Conservation (phyloP, 2,113 vertebrate genomes). For the Ariopsis seemanni region DNA sequence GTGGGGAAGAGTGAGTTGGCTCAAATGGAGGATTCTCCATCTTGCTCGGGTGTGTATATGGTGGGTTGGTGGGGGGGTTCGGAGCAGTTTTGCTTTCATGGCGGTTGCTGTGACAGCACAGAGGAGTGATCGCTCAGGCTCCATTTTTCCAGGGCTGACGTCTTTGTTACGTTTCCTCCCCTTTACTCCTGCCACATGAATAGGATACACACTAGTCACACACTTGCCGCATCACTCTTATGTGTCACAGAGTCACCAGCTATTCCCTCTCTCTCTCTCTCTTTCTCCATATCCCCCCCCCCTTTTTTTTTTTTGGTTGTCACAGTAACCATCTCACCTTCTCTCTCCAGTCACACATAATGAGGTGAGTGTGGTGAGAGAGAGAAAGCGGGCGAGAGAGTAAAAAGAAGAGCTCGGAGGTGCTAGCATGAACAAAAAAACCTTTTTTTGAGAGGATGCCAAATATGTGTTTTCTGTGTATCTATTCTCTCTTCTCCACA, state of each 20-base stretch:
- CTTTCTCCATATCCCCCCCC: constrained; percentile 12
- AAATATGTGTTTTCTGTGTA: constrained; percentile 62
- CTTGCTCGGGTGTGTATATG: neutral
- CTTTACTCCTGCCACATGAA: constrained; percentile 45
- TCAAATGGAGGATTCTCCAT: constrained; percentile 21
- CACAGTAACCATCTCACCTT: constrained; percentile 79
- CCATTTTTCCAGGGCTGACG: constrained; percentile 34
- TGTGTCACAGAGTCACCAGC: constrained; percentile 35
- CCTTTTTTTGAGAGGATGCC: constrained; percentile 39
- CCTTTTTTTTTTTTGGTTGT: constrained; percentile 67
- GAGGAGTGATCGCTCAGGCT: constrained; percentile 23
- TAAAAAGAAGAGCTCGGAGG: constrained; percentile 14
- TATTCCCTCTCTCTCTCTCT: constrained; percentile 12
- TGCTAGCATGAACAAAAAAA: constrained; percentile 39
- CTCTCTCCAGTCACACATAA: constrained; percentile 72
- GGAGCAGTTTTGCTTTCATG: neutral
- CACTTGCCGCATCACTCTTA: constrained; percentile 49
- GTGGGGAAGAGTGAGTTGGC: constrained; percentile 1
- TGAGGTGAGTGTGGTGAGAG: constrained; percentile 59
- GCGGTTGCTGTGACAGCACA: constrained; percentile 31
- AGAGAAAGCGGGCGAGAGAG: constrained; percentile 37
- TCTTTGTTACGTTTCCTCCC: constrained; percentile 45
- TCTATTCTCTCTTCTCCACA: constrained; percentile 56
- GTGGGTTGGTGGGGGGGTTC: neutral
- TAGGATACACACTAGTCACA: constrained; percentile 42